Conservation (phyloP, 2,888 invertebrate species). For the Caenorhabditis uteleia region DNA sequence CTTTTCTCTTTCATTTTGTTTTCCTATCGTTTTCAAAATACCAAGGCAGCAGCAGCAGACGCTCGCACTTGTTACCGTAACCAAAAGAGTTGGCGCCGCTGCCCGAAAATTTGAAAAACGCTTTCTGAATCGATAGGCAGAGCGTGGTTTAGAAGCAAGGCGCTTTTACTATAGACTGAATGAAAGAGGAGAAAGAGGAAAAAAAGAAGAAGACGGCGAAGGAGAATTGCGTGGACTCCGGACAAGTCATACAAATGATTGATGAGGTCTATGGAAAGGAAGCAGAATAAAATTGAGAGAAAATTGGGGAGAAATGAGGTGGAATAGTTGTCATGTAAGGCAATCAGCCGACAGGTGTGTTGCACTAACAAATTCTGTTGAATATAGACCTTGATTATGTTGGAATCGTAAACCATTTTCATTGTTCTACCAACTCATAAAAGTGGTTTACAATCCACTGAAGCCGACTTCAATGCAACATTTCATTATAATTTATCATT, state of each 20-base stretch:
- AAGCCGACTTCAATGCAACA: too few relatives aligned
- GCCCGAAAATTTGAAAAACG: background rate
- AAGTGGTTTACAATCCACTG: too few relatives aligned
- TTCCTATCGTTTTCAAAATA: too few relatives aligned
- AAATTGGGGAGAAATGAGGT: constrained; percentile 3
- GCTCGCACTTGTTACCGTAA: too few relatives aligned
- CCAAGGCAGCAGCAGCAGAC: too few relatives aligned
- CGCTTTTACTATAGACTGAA: background rate
- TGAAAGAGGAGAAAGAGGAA: constrained; percentile 5
- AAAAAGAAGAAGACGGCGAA: background rate
- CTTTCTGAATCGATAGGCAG: too few relatives aligned
- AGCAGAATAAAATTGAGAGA: background rate
- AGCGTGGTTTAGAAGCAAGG: too few relatives aligned
- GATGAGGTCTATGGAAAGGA: constrained; percentile 37
- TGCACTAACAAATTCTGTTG: background rate
- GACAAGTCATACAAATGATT: constrained; percentile 43
- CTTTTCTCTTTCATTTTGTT: background rate
- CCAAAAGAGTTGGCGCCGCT: too few relatives aligned
- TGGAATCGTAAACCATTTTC: too few relatives aligned
- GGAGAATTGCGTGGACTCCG: constrained; percentile 21
- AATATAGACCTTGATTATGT: too few relatives aligned
- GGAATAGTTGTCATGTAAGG: constrained; percentile 11
- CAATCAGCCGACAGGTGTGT: constrained; percentile 10
- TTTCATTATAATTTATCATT: too few relatives aligned
- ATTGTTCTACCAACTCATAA: too few relatives aligned